A percentile compares a stretch with the other conserved stretches of the same genome.
Conservation (phyloP, 2,113 vertebrate species). For the Percina caprodes region DNA sequence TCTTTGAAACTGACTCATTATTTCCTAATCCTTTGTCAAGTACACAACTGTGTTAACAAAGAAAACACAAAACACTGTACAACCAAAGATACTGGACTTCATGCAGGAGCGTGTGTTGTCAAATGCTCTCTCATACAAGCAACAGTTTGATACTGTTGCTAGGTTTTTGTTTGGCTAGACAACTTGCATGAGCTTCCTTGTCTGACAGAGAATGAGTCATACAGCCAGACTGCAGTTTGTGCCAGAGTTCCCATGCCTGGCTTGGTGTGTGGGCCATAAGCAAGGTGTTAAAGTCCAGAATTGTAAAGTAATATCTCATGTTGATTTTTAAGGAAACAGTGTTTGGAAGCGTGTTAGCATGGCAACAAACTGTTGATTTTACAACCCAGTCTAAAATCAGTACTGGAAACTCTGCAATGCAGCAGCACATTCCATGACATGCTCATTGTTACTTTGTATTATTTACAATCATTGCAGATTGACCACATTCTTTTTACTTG, state of each 20-base stretch:
- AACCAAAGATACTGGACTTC: slow-evolving; percentile 31
- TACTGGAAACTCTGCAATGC: neutral
- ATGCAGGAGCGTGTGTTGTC: slow-evolving; percentile 47
- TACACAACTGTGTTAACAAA: neutral
- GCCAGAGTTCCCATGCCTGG: slow-evolving; percentile 51
- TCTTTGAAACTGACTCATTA: neutral
- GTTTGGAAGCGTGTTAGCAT: slow-evolving; percentile 25
- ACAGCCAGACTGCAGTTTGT: slow-evolving; percentile 6
- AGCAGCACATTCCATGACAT: neutral
- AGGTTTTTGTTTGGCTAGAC: slow-evolving; percentile 53
- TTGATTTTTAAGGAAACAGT: slow-evolving; percentile 19
- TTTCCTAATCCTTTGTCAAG: neutral
- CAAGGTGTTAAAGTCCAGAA: slow-evolving; percentile 66
- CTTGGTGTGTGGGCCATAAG: neutral
- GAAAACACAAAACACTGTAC: neutral
- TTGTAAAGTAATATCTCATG: slow-evolving; percentile 41
- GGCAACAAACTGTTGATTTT: slow-evolving; percentile 43
- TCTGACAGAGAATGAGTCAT: slow-evolving; percentile 66
- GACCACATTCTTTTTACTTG: slow-evolving; percentile 43
- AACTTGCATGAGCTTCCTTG: slow-evolving; percentile 16
- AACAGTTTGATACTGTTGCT: slow-evolving; percentile 45
- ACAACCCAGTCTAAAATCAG: slow-evolving; percentile 16
- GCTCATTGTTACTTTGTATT: slow-evolving; percentile 17
- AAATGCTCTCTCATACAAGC: slow-evolving; percentile 1
- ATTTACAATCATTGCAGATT: slow-evolving; percentile 1